Evolutionary conservation across 2,888 invertebrate genomes (phyloP).

Genomic region (Lochmaea crataegi): DNA sequence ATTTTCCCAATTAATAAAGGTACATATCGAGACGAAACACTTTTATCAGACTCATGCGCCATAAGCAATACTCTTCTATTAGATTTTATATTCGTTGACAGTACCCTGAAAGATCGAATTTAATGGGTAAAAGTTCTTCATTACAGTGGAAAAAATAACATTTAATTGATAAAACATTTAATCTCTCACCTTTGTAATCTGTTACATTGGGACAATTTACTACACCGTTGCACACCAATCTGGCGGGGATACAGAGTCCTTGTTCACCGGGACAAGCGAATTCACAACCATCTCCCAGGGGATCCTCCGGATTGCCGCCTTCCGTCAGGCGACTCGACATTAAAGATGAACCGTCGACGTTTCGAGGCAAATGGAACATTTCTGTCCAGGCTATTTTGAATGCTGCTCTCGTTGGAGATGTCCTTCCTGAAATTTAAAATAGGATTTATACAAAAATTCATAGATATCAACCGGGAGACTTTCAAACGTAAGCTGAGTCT

Average conservation of each 20-base stretch:
- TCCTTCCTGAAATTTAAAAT: slow-evolving; percentile 74
- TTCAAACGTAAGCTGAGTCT: too few species aligned
- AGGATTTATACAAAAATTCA: background rate
- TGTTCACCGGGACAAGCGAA: slow-evolving; percentile 89
- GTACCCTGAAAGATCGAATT: too few species aligned
- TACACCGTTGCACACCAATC: slow-evolving; percentile 88
- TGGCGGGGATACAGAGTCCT: slow-evolving; percentile 84
- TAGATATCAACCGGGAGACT: background rate
- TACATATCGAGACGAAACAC: too few species aligned
- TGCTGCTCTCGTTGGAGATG: slow-evolving; percentile 82
- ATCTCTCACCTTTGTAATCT: slow-evolving; percentile 61
- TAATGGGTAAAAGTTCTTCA: too few species aligned
- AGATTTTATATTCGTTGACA: too few species aligned
- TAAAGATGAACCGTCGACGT: slow-evolving; percentile 80
- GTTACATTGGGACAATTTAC: slow-evolving; percentile 86
- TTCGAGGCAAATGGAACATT: slow-evolving; percentile 85
- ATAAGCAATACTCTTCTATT: too few species aligned
- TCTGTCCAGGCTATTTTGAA: slow-evolving; percentile 94
- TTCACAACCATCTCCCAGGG: slow-evolving; percentile 75
- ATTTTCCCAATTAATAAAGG: too few species aligned
- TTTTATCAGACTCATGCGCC: too few species aligned
- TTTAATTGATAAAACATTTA: too few species aligned
- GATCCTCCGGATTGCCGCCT: slow-evolving; percentile 64
- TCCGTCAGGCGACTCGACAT: slow-evolving; percentile 83
- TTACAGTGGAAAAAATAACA: too few species aligned